These are phyloP conservation scores for Rhimphoctona megacephalus DNA, from an alignment of 2,888 invertebrate genomes.

Conservation along the genomic window DNA sequence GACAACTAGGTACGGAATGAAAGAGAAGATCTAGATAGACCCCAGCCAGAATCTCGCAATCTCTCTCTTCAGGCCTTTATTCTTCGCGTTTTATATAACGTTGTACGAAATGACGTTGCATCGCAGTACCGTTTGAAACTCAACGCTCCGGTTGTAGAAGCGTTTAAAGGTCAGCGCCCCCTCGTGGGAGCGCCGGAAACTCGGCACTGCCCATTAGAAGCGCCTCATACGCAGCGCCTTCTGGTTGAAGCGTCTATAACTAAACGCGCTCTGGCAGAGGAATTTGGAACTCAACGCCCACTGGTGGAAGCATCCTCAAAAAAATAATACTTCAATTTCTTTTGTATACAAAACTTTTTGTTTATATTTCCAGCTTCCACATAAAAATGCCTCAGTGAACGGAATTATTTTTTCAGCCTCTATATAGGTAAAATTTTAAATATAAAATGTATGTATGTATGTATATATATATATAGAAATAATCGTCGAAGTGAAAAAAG, in stretches of 20 bases:
- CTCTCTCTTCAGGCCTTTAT: constrained; percentile 30
- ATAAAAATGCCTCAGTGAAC: no score
- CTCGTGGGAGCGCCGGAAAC: background rate
- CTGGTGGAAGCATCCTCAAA: background rate
- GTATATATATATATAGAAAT: background rate
- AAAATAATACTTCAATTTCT: background rate
- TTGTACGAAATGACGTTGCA: constrained; percentile 12
- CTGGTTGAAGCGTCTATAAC: background rate
- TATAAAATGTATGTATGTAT: background rate
- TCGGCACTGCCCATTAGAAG: background rate
- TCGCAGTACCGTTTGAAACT: constrained; percentile 19
- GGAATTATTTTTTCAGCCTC: background rate
- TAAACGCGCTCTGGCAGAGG: background rate
- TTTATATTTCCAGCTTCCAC: background rate
- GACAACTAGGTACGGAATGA: background rate
- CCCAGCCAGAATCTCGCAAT: constrained; percentile 51
- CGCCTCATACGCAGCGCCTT: background rate
- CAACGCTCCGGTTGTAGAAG: background rate
- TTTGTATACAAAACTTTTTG: background rate
- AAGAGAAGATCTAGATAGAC: constrained; percentile 32
- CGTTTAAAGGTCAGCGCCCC: background rate
- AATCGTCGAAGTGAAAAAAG: constrained; percentile 27
- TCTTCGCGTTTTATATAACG: constrained; percentile 8
- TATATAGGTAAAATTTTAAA: background rate
- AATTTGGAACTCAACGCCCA: background rate